These are phyloP conservation scores for Ictidomys tridecemlineatus DNA, from an alignment of 2,113 vertebrate genomes.

Conservation along the genomic window DNA sequence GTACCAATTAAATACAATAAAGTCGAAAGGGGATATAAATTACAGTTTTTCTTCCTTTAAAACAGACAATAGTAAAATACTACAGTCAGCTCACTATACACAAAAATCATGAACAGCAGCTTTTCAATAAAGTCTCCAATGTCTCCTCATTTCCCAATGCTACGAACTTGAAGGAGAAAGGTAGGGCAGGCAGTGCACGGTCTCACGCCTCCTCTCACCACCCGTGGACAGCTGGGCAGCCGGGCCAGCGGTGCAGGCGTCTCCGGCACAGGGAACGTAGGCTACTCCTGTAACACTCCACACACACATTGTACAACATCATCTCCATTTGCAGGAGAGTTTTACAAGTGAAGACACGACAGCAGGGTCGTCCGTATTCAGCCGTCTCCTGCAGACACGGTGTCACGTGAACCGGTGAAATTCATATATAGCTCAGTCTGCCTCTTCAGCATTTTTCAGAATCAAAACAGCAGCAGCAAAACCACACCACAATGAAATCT, in stretches of 20 bases:
- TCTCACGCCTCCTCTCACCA: conserved; percentile 76
- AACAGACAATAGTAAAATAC: conserved; percentile 95
- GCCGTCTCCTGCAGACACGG: conserved; percentile 80
- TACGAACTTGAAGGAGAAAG: conserved; percentile 79
- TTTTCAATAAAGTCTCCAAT: conserved; percentile 92
- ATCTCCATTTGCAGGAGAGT: conserved; percentile 82
- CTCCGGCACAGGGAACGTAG: conserved; percentile 84
- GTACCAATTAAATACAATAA: conserved; percentile 96
- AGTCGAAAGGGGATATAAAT: conserved; percentile 95
- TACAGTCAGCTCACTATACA: conserved; percentile 94
- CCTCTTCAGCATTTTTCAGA: conserved; percentile 43
- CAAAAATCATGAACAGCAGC: conserved; percentile 95
- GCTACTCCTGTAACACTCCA: conserved; percentile 79
- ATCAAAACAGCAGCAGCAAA: conserved; percentile 57
- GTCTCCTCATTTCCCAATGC: conserved; percentile 86
- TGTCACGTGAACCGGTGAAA: conserved; percentile 61
- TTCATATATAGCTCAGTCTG: neutral
- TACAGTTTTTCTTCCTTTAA: conserved; percentile 92
- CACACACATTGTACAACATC: conserved; percentile 82
- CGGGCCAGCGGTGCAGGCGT: conserved; percentile 75
- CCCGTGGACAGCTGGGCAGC: conserved; percentile 78
- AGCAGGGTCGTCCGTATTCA: conserved; percentile 74
- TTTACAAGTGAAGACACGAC: conserved; percentile 83
- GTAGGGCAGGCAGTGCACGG: conserved; percentile 87
- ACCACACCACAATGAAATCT: conserved; percentile 49